Conservation (phyloP, 2,797 vertebrate species). For the Takifugu ocellatus region DNA sequence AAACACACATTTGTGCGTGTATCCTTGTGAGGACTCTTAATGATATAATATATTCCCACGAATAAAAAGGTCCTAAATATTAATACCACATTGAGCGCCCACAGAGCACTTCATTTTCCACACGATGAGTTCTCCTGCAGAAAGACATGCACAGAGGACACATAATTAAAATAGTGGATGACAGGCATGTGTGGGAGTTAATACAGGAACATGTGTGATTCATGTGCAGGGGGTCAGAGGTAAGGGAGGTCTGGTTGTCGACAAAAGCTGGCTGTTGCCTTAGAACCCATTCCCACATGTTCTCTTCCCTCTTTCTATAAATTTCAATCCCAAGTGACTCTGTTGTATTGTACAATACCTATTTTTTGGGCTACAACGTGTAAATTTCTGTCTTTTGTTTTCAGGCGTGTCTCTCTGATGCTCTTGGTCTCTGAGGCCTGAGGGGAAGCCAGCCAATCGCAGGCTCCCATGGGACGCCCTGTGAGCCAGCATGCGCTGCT, state of each 20-base stretch:
- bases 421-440: slow-evolving; percentile 75
- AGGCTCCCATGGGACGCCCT: slow-evolving; percentile 77
- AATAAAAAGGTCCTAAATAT: slow-evolving; percentile 25
- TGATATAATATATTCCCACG: slow-evolving; percentile 6
- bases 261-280: not conserved
- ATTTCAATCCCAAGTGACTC: too few species aligned
- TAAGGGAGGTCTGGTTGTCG: slow-evolving; percentile 35
- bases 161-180: not conserved
- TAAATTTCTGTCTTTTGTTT: slow-evolving; percentile 28
- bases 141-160: not conserved
- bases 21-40: too few species aligned
- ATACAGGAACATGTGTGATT: slow-evolving; percentile 43
- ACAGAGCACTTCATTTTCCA: not conserved
- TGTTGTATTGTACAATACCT: too few species aligned
- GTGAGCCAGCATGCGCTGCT: slow-evolving; percentile 77
- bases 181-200: slow-evolving; percentile 17
- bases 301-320: too few species aligned
- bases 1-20: slow-evolving; percentile 2
- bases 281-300: too few species aligned
- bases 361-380: not conserved
- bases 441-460: slow-evolving; percentile 71
- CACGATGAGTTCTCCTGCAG: slow-evolving; percentile 1
- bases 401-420: slow-evolving; percentile 80
- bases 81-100: slow-evolving; percentile 15
- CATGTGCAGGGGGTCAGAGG: slow-evolving; percentile 36